phyloP scores from a whole-genome alignment of 2,113 vertebrate genomes.

The Hemiscyllium ocellatum region DNA sequence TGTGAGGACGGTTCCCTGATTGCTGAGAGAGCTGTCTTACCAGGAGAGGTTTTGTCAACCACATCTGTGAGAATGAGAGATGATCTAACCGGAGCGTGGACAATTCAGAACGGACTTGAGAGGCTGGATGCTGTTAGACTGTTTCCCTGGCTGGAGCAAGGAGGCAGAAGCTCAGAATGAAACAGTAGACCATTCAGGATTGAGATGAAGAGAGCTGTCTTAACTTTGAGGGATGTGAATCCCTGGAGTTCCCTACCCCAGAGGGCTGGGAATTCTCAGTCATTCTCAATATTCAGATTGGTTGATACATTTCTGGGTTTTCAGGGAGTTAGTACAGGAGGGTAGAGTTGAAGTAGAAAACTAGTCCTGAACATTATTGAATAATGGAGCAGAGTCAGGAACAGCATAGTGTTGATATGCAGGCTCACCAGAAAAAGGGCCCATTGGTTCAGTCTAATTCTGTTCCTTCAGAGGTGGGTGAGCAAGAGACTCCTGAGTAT shows the following conservation, averaged over 20 bases:
- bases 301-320: neutral
- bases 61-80: no score
- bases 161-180: neutral
- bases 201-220: neutral
- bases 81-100: no score
- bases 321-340: neutral
- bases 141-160: neutral
- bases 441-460: no score
- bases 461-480: no score
- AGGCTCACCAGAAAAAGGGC: no score
- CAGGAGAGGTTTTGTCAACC: no score
- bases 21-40: no score
- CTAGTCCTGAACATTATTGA: neutral
- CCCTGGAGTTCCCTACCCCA: neutral
- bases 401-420: neutral
- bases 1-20: no score
- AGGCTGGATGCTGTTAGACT: neutral
- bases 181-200: neutral
- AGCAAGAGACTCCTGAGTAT: no score
- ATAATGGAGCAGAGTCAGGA: neutral
- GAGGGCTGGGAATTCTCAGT: neutral
- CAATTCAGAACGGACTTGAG: neutral
- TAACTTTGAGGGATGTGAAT: neutral
- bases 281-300: neutral
- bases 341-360: neutral